Conservation (phyloP, 2,113 vertebrate genomes). For the Mus musculus region DNA sequence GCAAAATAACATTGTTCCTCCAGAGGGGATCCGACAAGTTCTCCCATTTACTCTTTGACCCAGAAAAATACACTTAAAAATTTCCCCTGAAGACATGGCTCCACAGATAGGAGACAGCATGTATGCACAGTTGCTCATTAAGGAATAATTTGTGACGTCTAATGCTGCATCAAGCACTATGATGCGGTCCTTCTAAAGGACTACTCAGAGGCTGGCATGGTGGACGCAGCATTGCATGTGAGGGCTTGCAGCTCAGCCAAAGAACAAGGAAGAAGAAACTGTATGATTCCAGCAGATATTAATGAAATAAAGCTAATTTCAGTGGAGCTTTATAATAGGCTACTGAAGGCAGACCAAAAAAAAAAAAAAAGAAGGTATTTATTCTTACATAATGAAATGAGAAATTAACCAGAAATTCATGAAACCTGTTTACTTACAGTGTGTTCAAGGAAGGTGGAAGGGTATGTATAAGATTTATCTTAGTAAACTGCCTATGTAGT, state of each 20-base stretch:
- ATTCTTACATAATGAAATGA: conserved; percentile 24
- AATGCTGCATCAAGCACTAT: background rate
- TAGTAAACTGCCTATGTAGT: background rate
- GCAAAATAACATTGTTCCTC: background rate
- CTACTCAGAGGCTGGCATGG: background rate
- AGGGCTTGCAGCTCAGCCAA: background rate
- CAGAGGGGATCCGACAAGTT: background rate
- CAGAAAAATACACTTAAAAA: conserved; percentile 6
- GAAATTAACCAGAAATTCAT: conserved; percentile 26
- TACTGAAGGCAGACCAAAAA: conserved; percentile 13
- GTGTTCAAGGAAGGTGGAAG: background rate
- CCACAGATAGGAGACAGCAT: background rate
- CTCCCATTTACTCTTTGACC: conserved; percentile 10
- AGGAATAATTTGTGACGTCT: background rate
- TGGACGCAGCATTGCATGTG: background rate
- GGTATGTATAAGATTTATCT: background rate
- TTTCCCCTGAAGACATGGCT: background rate
- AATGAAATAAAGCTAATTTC: background rate
- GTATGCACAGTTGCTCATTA: conserved; percentile 8
- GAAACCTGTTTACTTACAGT: conserved; percentile 7
- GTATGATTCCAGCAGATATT: background rate
- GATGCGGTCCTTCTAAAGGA: background rate
- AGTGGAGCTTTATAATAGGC: background rate
- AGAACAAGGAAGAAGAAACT: background rate
- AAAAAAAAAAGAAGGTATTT: background rate